Percentiles rank a stretch among this genome's conserved stretches.
Evolutionary conservation across 2,797 vertebrate genomes (phyloP).

Genomic region (Acanthurus leucopareius): DNA sequence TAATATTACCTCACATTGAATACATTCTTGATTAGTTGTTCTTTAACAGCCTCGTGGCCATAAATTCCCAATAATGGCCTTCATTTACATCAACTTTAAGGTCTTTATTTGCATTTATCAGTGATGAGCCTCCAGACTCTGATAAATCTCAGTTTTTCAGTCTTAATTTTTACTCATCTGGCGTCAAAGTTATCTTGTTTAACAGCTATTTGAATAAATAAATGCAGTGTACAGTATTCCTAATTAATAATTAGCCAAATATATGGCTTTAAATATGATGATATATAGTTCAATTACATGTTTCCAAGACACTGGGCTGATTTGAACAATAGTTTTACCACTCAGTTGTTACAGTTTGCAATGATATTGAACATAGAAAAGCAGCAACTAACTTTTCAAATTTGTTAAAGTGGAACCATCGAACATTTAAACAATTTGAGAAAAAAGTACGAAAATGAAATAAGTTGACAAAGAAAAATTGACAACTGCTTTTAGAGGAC

Average conservation of each 20-base stretch:
- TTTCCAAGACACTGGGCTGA: neutral
- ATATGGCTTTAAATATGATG: no score
- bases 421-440: neutral
- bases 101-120: neutral
- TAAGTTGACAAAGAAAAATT: neutral
- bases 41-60: neutral
- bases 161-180: neutral
- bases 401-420: slow-evolving; percentile 2
- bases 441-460: neutral
- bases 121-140: neutral
- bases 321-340: neutral
- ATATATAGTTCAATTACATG: no score
- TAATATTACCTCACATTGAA: neutral
- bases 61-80: neutral
- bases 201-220: no score
- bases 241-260: no score
- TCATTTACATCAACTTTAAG: slow-evolving; percentile 9
- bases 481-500: neutral
- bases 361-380: neutral
- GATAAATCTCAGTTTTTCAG: no score
- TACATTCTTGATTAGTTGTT: slow-evolving; percentile 5
- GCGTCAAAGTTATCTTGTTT: neutral
- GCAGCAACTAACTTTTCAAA: neutral
- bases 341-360: neutral
- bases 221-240: no score